A percentile compares a stretch with the other conserved stretches of the same genome.
Evolutionary conservation across 2,113 vertebrate species (phyloP).

Genomic region (Perognathus longimembris): DNA sequence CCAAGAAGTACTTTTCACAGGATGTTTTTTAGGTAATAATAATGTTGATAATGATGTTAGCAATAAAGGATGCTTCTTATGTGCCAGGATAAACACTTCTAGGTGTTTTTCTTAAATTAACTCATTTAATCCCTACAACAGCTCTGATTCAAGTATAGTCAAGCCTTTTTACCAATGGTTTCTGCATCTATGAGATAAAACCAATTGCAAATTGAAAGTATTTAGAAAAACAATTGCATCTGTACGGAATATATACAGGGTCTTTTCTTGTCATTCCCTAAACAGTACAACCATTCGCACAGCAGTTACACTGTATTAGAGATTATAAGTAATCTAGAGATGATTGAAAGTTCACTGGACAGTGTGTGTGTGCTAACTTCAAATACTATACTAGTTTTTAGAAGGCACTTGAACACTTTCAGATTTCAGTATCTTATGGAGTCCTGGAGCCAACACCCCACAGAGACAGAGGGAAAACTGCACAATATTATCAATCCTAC

Average conservation of each 20-base stretch:
- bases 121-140: constrained; percentile 19
- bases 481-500: not conserved
- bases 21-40: constrained; percentile 1
- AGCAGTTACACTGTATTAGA: not conserved
- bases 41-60: not conserved
- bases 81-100: not conserved
- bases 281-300: no score
- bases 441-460: not conserved
- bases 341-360: not conserved
- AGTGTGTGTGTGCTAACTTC: no score
- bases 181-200: not conserved
- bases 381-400: not conserved
- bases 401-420: no score
- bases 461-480: not conserved
- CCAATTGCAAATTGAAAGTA: not conserved
- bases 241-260: not conserved
- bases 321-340: not conserved
- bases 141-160: not conserved
- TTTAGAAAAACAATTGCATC: not conserved
- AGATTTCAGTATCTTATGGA: not conserved
- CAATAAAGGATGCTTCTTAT: not conserved
- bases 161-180: not conserved
- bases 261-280: not conserved
- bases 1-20: not conserved
- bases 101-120: constrained; percentile 43